These are phyloP conservation scores for Tinamus major DNA, from an alignment of 2,797 vertebrate genomes.

Conservation along the genomic window DNA sequence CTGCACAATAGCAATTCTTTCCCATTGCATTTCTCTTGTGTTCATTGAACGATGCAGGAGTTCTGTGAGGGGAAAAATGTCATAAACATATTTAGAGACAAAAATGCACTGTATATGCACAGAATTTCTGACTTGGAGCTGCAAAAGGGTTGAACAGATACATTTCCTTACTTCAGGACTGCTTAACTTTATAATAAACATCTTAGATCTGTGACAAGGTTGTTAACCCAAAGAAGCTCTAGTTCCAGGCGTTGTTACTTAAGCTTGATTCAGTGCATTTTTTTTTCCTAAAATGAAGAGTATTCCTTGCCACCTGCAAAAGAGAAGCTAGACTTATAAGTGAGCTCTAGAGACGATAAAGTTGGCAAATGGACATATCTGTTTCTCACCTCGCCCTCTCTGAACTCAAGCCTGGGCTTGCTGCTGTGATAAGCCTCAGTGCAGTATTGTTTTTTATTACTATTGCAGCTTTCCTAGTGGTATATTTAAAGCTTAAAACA, in stretches of 20 bases:
- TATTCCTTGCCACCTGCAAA: neutral
- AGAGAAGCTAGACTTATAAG: neutral
- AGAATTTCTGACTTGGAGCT: neutral
- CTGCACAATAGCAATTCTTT: neutral
- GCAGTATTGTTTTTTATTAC: neutral
- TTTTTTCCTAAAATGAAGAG: neutral
- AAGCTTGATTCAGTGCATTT: neutral
- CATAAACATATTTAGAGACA: neutral
- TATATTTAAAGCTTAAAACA: neutral
- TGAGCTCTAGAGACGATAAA: neutral
- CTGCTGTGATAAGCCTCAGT: neutral
- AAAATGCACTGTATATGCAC: neutral
- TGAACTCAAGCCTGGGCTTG: neutral
- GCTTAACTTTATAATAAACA: neutral
- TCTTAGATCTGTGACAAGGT: neutral
- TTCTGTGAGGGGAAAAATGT: neutral
- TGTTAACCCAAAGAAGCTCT: neutral
- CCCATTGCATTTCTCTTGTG: neutral
- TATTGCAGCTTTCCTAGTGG: neutral
- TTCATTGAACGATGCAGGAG: neutral
- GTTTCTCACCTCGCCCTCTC: neutral
- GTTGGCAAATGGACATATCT: neutral
- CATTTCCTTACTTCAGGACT: neutral
- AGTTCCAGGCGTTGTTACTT: neutral
- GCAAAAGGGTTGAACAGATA: neutral